Conservation (phyloP, 2,888 invertebrate genomes). For the Eumerus sabulonum region DNA sequence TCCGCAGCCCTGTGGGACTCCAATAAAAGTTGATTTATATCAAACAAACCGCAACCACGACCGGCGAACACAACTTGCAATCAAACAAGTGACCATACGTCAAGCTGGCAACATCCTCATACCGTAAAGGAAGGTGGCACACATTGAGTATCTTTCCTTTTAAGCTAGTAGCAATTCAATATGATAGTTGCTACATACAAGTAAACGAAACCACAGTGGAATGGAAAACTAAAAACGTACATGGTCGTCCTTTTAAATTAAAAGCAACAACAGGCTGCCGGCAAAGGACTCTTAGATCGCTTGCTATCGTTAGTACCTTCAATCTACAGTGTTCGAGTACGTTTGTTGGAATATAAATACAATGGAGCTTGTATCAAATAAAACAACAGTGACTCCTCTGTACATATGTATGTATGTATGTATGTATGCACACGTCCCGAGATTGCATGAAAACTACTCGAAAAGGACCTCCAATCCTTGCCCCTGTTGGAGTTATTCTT, state of each 20-base stretch:
- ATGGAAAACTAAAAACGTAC: constrained; percentile 41
- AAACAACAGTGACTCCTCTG: constrained; percentile 29
- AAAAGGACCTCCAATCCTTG: constrained; percentile 31
- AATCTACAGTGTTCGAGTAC: constrained; percentile 26
- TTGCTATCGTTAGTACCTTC: constrained; percentile 17
- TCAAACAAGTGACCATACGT: too few species aligned
- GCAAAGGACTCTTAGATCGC: constrained; percentile 28
- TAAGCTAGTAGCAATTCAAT: constrained; percentile 4
- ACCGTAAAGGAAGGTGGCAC: constrained; percentile 6
- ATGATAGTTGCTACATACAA: too few species aligned
- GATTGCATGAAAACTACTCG: constrained; percentile 61
- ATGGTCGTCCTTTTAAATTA: constrained; percentile 60
- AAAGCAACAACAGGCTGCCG: constrained; percentile 63
- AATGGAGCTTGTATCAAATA: constrained; percentile 40
- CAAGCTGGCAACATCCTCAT: constrained; percentile 45
- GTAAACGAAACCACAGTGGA: neutral
- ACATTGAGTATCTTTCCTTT: constrained; percentile 7
- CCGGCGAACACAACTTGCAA: constrained; percentile 19
- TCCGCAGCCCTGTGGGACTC: too few species aligned
- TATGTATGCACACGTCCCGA: constrained; percentile 49
- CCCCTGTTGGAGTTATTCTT: constrained; percentile 48
- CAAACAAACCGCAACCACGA: too few species aligned
- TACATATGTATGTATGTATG: too few species aligned
- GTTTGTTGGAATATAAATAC: constrained; percentile 30
- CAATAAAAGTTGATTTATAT: too few species aligned